Percentiles rank a stretch among this genome's conserved stretches.
These are phyloP conservation scores for Camponotus pennsylvanicus DNA, from an alignment of 1,140 invertebrate genomes.

Conservation along the genomic window DNA sequence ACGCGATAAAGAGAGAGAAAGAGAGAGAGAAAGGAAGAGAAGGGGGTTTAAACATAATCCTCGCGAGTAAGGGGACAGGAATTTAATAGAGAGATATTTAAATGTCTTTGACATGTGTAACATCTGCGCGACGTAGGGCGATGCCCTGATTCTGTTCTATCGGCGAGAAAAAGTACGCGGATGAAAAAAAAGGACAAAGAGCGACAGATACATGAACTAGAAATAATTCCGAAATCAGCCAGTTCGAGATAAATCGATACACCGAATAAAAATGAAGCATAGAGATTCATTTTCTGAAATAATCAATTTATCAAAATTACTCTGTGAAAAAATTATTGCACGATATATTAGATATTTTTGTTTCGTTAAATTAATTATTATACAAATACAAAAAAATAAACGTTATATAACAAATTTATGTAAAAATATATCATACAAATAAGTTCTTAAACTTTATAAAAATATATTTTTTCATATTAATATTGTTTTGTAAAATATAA, in stretches of 20 bases:
- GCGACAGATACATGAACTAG: no score
- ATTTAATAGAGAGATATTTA: conserved; percentile 78
- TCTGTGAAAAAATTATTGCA: background rate
- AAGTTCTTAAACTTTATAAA: no score
- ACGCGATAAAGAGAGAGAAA: background rate
- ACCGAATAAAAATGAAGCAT: background rate
- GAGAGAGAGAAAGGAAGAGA: background rate
- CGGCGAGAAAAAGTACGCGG: conserved; percentile 10
- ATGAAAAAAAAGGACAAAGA: background rate
- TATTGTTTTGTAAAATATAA: background rate
- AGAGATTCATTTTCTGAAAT: background rate
- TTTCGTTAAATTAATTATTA: no score
- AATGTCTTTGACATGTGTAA: conserved; percentile 57
- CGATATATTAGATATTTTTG: no score
- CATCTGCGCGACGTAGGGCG: conserved; percentile 22
- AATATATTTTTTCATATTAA: background rate
- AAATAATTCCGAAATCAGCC: background rate
- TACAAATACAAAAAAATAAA: no score
- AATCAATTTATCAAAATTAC: background rate
- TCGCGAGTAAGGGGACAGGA: conserved; percentile 30
- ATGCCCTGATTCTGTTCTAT: background rate
- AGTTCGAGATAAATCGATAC: background rate
- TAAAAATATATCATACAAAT: no score
- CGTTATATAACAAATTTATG: no score
- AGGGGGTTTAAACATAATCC: conserved; percentile 68